Evolutionary conservation across 2,113 vertebrate genomes (phyloP), one percentile per base, ranked within the genome.

Genomic region (Caranx melampygus): DNA sequence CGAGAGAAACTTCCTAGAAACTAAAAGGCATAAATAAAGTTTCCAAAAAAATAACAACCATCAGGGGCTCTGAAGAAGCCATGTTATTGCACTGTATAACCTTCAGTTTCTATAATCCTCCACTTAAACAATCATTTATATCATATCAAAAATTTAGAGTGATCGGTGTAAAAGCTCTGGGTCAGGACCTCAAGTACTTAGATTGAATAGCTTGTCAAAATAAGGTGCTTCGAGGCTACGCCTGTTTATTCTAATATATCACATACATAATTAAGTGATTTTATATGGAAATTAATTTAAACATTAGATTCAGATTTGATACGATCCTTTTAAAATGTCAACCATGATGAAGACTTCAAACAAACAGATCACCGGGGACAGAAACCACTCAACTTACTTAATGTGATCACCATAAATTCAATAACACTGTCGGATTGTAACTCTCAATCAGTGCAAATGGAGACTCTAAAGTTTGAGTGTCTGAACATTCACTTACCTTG

Each of bases 401-500:
- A 10, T 42, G 40, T 9, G 9, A 49, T 3, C 42, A 13, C 21
- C 37, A 37, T 4, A 8, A 51, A 58, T n/a, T 58, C 52, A 40
- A 35, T 33, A 16, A 5, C 2, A 14, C 33, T 8, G 2, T 13
- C n/a, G 6, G 16, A 20, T 40, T 34, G 2, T 49, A 16, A 0
- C 52, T 26, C 21, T 44, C 51, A 26, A 26, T 34, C 34, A 71
- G 11, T 11, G 40, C 8, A 8, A 61, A 11, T 3, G 8, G 20
- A 51, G 11, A 8, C 18, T 6, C 34, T 37, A 6, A 44, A 15
- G 1, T 26, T 45, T 45, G 13, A 72, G 33, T 2, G 40, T 51
- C 55, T n/a, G 37, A 45, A 42, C 40, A 4, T 58, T 72, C 70
- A 87, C 84, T 89, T 89, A 86, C 84, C 84, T 84, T 55, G 6